A percentile compares a stretch with the other conserved stretches of the same genome.
These are phyloP conservation scores for Lophochroa leadbeateri DNA, from an alignment of 2,113 vertebrate species.

Conservation along the genomic window DNA sequence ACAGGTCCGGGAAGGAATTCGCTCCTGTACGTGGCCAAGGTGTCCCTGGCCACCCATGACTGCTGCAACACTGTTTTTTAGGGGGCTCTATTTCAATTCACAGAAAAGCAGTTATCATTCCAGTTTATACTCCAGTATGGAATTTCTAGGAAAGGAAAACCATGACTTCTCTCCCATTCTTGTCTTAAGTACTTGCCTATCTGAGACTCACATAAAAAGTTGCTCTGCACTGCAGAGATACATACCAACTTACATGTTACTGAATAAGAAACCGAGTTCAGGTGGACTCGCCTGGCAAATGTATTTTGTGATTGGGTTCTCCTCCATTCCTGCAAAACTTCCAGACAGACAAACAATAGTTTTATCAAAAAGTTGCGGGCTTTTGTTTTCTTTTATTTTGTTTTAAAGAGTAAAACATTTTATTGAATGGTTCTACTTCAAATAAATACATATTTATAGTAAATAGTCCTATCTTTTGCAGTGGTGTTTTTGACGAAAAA, in stretches of 20 bases:
- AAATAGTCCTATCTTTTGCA: neutral
- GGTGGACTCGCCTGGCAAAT: neutral
- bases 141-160: neutral
- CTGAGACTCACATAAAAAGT: neutral
- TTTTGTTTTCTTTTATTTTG: neutral
- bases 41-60: neutral
- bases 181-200: neutral
- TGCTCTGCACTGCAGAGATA: neutral
- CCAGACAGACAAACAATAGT: neutral
- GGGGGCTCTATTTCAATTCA: neutral
- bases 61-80: neutral
- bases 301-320: neutral
- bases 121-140: neutral
- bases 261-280: neutral
- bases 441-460: neutral
- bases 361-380: neutral
- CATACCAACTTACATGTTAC: neutral
- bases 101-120: neutral
- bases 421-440: neutral
- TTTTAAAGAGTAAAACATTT: neutral
- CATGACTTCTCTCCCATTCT: neutral
- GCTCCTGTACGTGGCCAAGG: neutral
- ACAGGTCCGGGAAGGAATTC: neutral
- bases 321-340: neutral
- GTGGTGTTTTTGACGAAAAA: neutral